Percentiles rank a stretch among this genome's conserved stretches.
Evolutionary conservation across 2,113 vertebrate genomes (phyloP).

Genomic region (Syrmaticus mikado): DNA sequence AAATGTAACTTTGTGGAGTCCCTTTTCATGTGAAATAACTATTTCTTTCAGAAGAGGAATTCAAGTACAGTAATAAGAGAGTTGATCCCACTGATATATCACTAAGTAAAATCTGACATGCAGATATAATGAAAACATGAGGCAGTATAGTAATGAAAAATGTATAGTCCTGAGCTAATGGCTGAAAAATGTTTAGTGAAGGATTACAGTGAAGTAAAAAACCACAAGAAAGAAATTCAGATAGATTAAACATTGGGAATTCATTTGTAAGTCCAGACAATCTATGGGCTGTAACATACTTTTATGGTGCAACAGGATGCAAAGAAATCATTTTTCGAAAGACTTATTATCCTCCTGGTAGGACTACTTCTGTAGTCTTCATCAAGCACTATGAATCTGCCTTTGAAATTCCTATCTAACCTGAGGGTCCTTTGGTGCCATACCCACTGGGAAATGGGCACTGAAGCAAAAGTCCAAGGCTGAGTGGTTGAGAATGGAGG

Average conservation of each 20-base stretch:
- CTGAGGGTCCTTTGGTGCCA: not conserved
- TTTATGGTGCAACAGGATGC: slow-evolving; percentile 18
- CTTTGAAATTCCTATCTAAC: not conserved
- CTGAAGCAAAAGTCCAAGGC: not conserved
- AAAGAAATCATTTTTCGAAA: not conserved
- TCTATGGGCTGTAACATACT: slow-evolving; percentile 51
- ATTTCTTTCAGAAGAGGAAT: slow-evolving; percentile 46
- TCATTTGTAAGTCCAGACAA: slow-evolving; percentile 71
- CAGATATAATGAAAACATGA: slow-evolving; percentile 69
- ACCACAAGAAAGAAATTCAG: slow-evolving; percentile 72
- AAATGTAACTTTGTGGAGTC: not conserved
- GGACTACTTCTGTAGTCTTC: slow-evolving; percentile 22
- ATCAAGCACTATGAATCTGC: not conserved
- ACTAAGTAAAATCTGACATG: slow-evolving; percentile 54
- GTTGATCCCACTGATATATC: slow-evolving; percentile 63
- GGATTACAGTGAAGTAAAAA: slow-evolving; percentile 61
- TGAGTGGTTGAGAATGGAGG: not conserved
- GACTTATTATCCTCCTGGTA: slow-evolving; percentile 26
- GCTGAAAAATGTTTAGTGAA: slow-evolving; percentile 68
- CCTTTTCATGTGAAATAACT: slow-evolving; percentile 32
- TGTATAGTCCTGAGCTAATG: slow-evolving; percentile 69
- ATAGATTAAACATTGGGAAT: slow-evolving; percentile 74
- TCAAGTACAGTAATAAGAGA: slow-evolving; percentile 50
- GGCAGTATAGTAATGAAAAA: slow-evolving; percentile 68
- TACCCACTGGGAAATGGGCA: not conserved